A percentile compares a stretch with the other conserved stretches of the same genome.
Evolutionary conservation across 2,113 vertebrate species (phyloP).

Genomic region (Tiliqua scincoides): DNA sequence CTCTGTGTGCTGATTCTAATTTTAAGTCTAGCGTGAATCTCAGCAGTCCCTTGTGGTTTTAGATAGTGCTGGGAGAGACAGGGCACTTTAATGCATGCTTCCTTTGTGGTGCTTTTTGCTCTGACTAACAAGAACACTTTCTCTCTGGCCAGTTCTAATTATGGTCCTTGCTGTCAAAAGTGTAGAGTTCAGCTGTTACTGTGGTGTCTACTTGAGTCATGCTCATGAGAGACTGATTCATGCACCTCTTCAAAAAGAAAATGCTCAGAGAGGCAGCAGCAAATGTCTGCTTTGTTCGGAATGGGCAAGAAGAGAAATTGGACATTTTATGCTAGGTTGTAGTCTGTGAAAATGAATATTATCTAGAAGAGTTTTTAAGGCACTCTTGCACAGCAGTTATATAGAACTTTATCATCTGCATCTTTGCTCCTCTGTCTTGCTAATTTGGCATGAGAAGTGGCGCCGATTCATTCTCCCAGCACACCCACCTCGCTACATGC

Average conservation of each 20-base stretch:
- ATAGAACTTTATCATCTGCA: neutral
- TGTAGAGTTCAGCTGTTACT: slow-evolving; percentile 28
- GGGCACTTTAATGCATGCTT: slow-evolving; percentile 25
- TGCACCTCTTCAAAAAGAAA: slow-evolving; percentile 22
- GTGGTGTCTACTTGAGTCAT: neutral
- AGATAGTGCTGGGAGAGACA: neutral
- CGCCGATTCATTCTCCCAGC: too few species aligned
- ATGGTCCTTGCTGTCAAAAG: slow-evolving; percentile 34
- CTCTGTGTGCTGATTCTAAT: neutral
- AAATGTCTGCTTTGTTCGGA: slow-evolving; percentile 35
- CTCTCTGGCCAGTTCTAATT: slow-evolving; percentile 43
- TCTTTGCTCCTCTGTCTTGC: too few species aligned
- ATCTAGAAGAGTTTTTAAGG: neutral
- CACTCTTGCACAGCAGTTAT: neutral
- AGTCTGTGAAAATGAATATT: slow-evolving; percentile 1
- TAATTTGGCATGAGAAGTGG: too few species aligned
- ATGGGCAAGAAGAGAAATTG: neutral
- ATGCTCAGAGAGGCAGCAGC: slow-evolving; percentile 1
- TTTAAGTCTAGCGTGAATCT: slow-evolving; percentile 43
- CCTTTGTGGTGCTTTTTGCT: neutral
- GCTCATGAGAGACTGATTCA: slow-evolving; percentile 38
- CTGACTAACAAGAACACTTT: slow-evolving; percentile 39
- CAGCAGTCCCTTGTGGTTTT: neutral
- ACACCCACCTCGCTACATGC: too few species aligned
- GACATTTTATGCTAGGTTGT: neutral